Evolutionary conservation across 2,888 invertebrate species (phyloP).

Genomic region (Teleiodes luculella): DNA sequence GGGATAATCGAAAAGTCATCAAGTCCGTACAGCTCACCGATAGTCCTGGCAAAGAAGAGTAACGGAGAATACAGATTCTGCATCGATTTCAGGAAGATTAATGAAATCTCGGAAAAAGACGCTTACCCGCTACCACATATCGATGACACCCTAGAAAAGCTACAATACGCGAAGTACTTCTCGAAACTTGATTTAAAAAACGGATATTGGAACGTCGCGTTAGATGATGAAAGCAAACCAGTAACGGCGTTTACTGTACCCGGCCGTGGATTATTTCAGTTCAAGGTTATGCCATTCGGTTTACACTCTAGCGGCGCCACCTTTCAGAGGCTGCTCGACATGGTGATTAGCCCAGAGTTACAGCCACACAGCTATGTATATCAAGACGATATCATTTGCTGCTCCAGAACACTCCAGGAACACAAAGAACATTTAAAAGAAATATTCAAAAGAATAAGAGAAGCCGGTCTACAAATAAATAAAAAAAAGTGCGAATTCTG

Average conservation of each 20-base stretch:
- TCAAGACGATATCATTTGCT: background rate
- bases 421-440: background rate
- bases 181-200: constrained; percentile 21
- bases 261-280: background rate
- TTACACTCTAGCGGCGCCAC: background rate
- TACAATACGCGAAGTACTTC: constrained; percentile 27
- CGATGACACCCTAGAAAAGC: background rate
- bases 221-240: constrained; percentile 20
- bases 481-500: background rate
- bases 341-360: constrained; percentile 26
- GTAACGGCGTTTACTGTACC: constrained; percentile 14
- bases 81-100: constrained; percentile 30
- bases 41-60: constrained; percentile 10
- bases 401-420: background rate
- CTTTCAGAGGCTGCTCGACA: too few relatives aligned
- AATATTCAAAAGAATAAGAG: background rate
- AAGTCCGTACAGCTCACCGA: constrained; percentile 21
- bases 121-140: constrained; percentile 33
- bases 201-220: constrained; percentile 18
- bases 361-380: constrained; percentile 23
- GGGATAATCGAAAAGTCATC: constrained; percentile 21
- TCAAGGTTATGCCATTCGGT: background rate
- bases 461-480: background rate
- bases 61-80: constrained; percentile 22
- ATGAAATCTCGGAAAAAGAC: constrained; percentile 23